These are phyloP conservation scores for Volucella zonaria DNA, from an alignment of 2,888 invertebrate species.

Conservation along the genomic window DNA sequence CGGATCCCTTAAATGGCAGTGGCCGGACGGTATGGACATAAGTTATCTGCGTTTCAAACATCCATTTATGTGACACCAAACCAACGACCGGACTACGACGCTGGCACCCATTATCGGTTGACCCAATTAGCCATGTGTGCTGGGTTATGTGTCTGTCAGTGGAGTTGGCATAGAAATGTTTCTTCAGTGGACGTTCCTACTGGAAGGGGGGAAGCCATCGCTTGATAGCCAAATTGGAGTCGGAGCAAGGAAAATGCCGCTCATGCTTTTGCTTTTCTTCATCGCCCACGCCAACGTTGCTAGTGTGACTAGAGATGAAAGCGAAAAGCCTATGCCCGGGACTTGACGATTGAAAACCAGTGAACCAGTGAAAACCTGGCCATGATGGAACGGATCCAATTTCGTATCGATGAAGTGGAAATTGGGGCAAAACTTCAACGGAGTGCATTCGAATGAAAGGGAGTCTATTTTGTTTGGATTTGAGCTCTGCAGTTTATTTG, in stretches of 20 bases:
- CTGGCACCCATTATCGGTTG: conserved; percentile 57
- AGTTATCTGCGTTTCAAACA: conserved; percentile 61
- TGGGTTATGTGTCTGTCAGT: conserved; percentile 50
- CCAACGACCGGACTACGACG: conserved; percentile 30
- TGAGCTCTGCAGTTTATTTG: conserved; percentile 31
- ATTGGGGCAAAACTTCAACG: conserved; percentile 57
- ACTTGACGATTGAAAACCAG: neutral
- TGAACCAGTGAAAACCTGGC: too few species aligned
- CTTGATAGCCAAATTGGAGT: conserved; percentile 67
- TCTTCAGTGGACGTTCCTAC: too few species aligned
- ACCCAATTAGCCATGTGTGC: conserved; percentile 67
- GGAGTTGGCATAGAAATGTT: neutral
- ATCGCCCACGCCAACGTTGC: too few species aligned
- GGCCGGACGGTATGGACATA: conserved; percentile 48
- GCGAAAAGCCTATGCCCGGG: too few species aligned
- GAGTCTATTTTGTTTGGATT: conserved; percentile 52
- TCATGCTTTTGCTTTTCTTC: too few species aligned
- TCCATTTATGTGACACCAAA: conserved; percentile 55
- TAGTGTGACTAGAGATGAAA: too few species aligned
- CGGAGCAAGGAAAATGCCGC: neutral
- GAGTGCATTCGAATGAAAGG: conserved; percentile 54
- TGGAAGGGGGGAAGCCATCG: neutral
- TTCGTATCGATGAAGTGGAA: conserved; percentile 56
- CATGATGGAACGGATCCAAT: conserved; percentile 35
- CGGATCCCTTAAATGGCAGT: conserved; percentile 63